These are phyloP conservation scores for Caranx ignobilis DNA, from an alignment of 2,113 vertebrate species.

Conservation along the genomic window DNA sequence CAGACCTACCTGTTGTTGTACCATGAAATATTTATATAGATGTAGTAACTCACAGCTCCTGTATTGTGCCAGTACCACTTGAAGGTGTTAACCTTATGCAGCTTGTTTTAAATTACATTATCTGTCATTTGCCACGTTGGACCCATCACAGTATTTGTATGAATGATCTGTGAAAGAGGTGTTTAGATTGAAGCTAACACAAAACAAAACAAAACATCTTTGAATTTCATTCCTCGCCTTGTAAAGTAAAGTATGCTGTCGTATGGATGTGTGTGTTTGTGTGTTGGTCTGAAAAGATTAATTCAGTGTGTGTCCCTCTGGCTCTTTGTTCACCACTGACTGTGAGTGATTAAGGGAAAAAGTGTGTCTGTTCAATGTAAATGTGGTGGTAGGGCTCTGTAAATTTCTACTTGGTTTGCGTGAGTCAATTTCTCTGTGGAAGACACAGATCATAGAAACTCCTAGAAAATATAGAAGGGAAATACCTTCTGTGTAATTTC, in stretches of 20 bases:
- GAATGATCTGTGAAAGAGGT: slow-evolving; percentile 33
- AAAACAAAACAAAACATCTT: slow-evolving; percentile 32
- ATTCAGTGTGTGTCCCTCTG: slow-evolving; percentile 26
- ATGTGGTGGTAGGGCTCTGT: slow-evolving; percentile 34
- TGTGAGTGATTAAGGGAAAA: slow-evolving; percentile 63
- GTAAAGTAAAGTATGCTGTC: slow-evolving; percentile 65
- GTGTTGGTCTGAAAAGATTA: slow-evolving; percentile 41
- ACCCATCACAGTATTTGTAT: slow-evolving; percentile 10
- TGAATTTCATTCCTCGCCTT: slow-evolving; percentile 54
- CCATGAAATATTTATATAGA: slow-evolving; percentile 18
- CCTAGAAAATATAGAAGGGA: background rate
- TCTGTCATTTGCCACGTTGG: background rate
- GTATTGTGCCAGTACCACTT: background rate
- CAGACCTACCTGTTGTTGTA: background rate
- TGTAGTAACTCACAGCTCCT: background rate
- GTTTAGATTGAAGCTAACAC: slow-evolving; percentile 28
- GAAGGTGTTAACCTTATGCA: slow-evolving; percentile 5
- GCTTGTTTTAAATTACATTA: slow-evolving; percentile 7
- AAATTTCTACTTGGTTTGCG: background rate
- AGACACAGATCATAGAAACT: background rate
- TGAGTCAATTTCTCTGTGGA: background rate
- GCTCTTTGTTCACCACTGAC: slow-evolving; percentile 24
- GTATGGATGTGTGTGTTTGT: slow-evolving; percentile 42
- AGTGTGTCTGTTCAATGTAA: slow-evolving; percentile 61
- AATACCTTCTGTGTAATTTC: background rate